These are phyloP conservation scores for Sylvilagus bachmani DNA, from an alignment of 2,113 vertebrate genomes.

Conservation along the genomic window DNA sequence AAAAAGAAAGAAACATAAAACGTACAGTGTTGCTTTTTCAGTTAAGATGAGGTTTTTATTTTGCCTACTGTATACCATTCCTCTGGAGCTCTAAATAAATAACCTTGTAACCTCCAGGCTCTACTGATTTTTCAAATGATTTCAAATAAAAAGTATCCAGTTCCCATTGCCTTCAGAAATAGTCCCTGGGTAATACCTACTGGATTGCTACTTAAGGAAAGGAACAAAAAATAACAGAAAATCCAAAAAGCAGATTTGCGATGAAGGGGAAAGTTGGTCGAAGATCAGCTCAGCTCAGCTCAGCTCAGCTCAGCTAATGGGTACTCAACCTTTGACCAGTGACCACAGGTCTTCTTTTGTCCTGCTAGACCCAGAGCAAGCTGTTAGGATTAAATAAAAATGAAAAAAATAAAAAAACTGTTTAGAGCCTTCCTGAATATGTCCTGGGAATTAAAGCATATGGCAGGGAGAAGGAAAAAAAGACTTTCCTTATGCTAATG, in stretches of 20 bases:
- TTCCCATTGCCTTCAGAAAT: conserved; percentile 83
- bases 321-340: conserved; percentile 88
- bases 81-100: conserved; percentile 83
- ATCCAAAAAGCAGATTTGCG: conserved; percentile 67
- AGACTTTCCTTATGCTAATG: conserved; percentile 91
- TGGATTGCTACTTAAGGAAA: conserved; percentile 74
- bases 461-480: conserved; percentile 88
- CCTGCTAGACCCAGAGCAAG: conserved; percentile 86
- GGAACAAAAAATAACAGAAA: conserved; percentile 76
- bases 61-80: conserved; percentile 64
- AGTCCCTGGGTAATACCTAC: conserved; percentile 77
- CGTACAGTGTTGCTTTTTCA: conserved; percentile 1
- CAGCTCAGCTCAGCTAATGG: conserved; percentile 72
- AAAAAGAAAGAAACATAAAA: conserved; percentile 53
- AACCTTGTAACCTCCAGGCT: conserved; percentile 70
- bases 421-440: conserved; percentile 85
- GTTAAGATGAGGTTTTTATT: conserved; percentile 71
- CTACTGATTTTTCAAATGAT: conserved; percentile 87
- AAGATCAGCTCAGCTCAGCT: conserved; percentile 60
- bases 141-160: conserved; percentile 83
- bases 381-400: conserved; percentile 89
- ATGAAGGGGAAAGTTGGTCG: neutral
- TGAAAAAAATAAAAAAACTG: conserved; percentile 77
- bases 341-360: conserved; percentile 84
- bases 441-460: conserved; percentile 91